Evolutionary conservation across 2,888 invertebrate genomes (phyloP).

Genomic region (Diploptera punctata): DNA sequence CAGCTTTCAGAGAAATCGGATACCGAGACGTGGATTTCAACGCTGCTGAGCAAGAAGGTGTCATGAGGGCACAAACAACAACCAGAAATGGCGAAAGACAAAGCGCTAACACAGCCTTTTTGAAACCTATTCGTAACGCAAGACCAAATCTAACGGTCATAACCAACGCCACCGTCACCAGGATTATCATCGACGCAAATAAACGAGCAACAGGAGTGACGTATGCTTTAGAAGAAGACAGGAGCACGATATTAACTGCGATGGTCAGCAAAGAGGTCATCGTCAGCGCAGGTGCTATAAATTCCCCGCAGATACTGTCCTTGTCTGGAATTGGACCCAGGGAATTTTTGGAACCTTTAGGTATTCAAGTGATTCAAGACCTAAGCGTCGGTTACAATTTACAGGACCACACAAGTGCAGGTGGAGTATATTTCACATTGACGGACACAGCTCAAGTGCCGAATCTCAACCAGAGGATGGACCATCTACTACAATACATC

Average conservation of each 20-base stretch:
- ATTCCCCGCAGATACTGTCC: slow-evolving; percentile 93
- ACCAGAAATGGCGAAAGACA: slow-evolving; percentile 46
- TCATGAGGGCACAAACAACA: slow-evolving; percentile 44
- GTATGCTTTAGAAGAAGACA: slow-evolving; percentile 74
- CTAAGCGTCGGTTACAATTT: slow-evolving; percentile 84
- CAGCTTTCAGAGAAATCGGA: slow-evolving; percentile 53
- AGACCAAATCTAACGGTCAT: slow-evolving; percentile 35
- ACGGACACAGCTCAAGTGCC: slow-evolving; percentile 41
- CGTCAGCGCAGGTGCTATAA: slow-evolving; percentile 83
- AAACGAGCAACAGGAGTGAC: slow-evolving; percentile 81
- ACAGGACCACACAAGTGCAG: slow-evolving; percentile 56
- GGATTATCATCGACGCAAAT: slow-evolving; percentile 58
- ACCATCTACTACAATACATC: slow-evolving; percentile 52
- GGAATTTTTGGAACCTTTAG: slow-evolving; percentile 71
- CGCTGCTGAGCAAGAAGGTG: slow-evolving; percentile 53
- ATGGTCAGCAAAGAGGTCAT: slow-evolving; percentile 86
- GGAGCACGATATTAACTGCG: slow-evolving; percentile 63
- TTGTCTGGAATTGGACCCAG: slow-evolving; percentile 86
- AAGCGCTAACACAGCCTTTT: slow-evolving; percentile 62
- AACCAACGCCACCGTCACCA: slow-evolving; percentile 60
- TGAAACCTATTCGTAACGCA: slow-evolving; percentile 49
- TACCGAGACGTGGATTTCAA: slow-evolving; percentile 47
- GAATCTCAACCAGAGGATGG: slow-evolving; percentile 43
- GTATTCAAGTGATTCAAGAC: slow-evolving; percentile 82
- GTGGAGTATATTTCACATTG: slow-evolving; percentile 40